phyloP scores from a whole-genome alignment of 1,140 invertebrate species.

The Sipha flava region DNA sequence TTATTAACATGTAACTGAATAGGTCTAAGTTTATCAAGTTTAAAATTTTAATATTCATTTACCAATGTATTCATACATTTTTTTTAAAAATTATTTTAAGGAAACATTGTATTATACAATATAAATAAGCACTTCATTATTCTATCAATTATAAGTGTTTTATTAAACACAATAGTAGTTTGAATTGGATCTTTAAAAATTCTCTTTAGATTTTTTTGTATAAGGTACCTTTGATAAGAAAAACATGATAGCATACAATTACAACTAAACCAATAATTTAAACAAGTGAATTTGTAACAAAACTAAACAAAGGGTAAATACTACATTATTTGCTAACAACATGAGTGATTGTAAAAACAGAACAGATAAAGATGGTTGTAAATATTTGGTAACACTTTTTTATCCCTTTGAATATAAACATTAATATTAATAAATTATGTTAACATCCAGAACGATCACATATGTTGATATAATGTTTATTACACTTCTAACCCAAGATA shows the following conservation, averaged over 20 bases:
- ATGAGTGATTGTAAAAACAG: neutral
- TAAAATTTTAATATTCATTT: no score
- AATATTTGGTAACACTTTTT: conserved; percentile 15
- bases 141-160: no score
- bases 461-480: neutral
- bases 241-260: neutral
- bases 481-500: neutral
- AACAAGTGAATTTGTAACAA: neutral
- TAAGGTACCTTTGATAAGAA: neutral
- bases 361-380: neutral
- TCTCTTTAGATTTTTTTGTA: no score
- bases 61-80: neutral
- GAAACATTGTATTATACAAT: neutral
- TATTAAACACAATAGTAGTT: no score
- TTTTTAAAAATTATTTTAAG: neutral
- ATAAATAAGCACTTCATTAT: no score
- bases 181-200: no score
- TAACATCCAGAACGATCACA: neutral
- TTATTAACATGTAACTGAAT: neutral
- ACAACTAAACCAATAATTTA: neutral
- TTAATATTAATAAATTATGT: neutral
- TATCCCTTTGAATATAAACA: neutral
- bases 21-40: neutral
- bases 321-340: neutral
- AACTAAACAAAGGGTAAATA: neutral